Evolutionary conservation across 2,797 vertebrate genomes (phyloP), one percentile per base, ranked within the genome.

Genomic region (Rachycentron canadum): DNA sequence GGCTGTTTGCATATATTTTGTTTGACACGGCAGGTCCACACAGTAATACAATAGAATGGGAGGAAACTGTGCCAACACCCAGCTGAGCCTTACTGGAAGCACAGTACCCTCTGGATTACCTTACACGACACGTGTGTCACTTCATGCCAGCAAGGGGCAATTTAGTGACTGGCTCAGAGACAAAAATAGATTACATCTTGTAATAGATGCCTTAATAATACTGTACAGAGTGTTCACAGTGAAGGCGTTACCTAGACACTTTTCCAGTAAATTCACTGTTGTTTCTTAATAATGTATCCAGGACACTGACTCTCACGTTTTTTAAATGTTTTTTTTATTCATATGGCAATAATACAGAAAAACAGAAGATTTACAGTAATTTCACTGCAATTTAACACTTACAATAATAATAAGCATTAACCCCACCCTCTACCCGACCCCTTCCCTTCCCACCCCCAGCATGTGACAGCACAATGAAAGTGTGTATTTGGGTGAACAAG

Each of bases 51-150:
- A 50, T 14, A 69, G 59, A 86, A 84, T 36, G 59, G 40, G 58
- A 84, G 78, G 86, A 85, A 87, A 74, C n/a, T 1, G 8, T 79
- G 73, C 61, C 70, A 78, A 57, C 77, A 55, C 43, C 69, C 77
- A 52, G 21, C 52, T 57, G n/a, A 43, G 59, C 50, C 70, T 92
- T 92, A 89, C 92, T 92, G 91, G 90, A 92, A 93, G 36, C 52
- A 49, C 3, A 7, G 45, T 63, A 67, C 61, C 75, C 52, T 85
- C 32, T 89, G 72, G 50, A 78, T 90, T 82, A 76, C 77, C 76
- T 86, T 60, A 60, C 53, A 49, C 79, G 79, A 79, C 81, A 79
- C 56, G 23, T 57, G n/a, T 78, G 69, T 43, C 74, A 86, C 55
- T 38, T 38, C 32, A 65, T 72, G 56, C 26, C 75, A 82, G 26